These are phyloP conservation scores for Tigriopus californicus DNA, from an alignment of 2,888 invertebrate genomes.

Conservation along the genomic window DNA sequence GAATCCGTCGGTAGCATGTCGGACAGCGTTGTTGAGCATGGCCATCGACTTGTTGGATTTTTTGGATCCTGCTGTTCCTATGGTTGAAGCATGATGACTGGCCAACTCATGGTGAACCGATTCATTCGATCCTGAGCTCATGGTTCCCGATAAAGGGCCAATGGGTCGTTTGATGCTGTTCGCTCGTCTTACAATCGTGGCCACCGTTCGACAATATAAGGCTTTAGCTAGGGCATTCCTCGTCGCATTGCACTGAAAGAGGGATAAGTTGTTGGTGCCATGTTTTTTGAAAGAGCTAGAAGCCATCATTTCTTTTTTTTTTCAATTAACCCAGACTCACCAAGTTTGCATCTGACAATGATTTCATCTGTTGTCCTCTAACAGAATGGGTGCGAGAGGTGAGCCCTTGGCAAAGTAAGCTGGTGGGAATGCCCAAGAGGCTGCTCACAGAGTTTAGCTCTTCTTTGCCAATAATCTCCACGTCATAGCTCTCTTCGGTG, in stretches of 20 bases:
- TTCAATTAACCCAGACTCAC: conserved; percentile 25
- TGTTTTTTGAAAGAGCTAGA: neutral
- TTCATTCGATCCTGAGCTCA: conserved; percentile 44
- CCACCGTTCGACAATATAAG: conserved; percentile 79
- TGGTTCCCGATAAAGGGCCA: neutral
- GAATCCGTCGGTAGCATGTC: conserved; percentile 82
- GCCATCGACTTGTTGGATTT: conserved; percentile 58
- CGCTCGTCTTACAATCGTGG: conserved; percentile 75
- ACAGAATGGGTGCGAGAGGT: conserved; percentile 62
- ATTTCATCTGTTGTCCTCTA: conserved; percentile 55
- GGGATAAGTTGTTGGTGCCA: too few relatives aligned
- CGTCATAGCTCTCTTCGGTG: conserved; percentile 26
- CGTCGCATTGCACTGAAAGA: conserved; percentile 32
- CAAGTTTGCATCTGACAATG: conserved; percentile 62
- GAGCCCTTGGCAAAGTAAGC: conserved; percentile 56
- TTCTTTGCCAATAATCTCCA: conserved; percentile 56
- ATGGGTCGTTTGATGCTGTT: conserved; percentile 59
- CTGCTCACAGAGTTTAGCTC: conserved; percentile 72
- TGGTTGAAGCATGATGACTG: conserved; percentile 64
- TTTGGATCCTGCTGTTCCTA: conserved; percentile 53
- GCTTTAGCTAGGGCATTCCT: conserved; percentile 76
- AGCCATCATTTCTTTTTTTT: neutral
- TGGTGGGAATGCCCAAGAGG: conserved; percentile 54
- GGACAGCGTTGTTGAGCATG: conserved; percentile 71
- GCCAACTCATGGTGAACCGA: conserved; percentile 72